Evolutionary conservation across 2,888 invertebrate genomes (phyloP).

Genomic region (Sabellastarte sp.): DNA sequence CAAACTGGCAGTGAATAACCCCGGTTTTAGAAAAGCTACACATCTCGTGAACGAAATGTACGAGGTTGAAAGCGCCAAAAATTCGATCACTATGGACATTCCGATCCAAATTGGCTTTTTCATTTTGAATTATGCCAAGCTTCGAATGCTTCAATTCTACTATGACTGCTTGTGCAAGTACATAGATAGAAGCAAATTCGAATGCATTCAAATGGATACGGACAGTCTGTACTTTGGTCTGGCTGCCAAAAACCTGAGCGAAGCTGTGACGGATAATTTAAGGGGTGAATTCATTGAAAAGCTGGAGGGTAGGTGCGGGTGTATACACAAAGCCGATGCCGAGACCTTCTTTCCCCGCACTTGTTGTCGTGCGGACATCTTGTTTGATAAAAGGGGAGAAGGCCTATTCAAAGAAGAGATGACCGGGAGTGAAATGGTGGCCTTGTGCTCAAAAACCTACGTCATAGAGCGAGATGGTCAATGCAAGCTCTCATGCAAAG

Average conservation of each 20-base stretch:
- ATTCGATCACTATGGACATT: background rate
- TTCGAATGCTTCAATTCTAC: background rate
- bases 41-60: background rate
- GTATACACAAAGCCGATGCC: background rate
- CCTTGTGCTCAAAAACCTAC: constrained; percentile 2
- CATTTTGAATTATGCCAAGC: background rate
- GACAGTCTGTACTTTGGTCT: background rate
- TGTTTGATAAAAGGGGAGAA: background rate
- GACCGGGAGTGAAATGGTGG: background rate
- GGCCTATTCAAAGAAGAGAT: background rate
- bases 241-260: background rate
- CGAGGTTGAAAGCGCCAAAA: constrained; percentile 1
- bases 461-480: background rate
- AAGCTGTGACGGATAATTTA: background rate
- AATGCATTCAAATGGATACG: constrained; percentile 2
- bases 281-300: background rate
- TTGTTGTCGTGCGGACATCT: constrained; percentile 1
- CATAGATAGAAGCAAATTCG: background rate
- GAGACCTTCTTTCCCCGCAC: background rate
- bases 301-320: background rate
- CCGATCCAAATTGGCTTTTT: background rate
- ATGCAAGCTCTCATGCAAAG: background rate
- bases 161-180: constrained; percentile 1
- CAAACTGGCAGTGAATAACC: background rate
- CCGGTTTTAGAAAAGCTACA: background rate